phyloP scores from a whole-genome alignment of 53 echinoderm and acorn worm species.

The Echinometra lucunter region DNA sequence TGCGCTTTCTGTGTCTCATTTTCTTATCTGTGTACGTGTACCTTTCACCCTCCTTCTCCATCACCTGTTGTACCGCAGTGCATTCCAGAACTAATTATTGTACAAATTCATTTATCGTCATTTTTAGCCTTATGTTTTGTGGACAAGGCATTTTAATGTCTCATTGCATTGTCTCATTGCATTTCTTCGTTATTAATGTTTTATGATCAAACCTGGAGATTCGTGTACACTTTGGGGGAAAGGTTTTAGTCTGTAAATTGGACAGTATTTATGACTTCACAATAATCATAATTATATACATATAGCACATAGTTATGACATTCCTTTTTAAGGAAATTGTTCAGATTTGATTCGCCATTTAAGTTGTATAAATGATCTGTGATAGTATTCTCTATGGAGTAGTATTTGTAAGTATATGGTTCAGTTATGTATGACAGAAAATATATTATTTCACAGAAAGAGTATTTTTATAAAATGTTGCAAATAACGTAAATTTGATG shows the following conservation, averaged over 20 bases:
- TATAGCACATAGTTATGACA: neutral
- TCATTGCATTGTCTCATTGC: too few species aligned
- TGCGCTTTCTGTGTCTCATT: neutral
- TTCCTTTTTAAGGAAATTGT: neutral
- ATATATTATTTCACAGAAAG: slow-evolving; percentile 24
- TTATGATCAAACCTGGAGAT: neutral
- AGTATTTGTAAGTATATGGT: slow-evolving; percentile 29
- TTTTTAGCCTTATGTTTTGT: slow-evolving; percentile 4
- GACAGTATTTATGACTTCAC: slow-evolving; percentile 50
- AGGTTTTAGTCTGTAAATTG: slow-evolving; percentile 64
- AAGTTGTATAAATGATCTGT: neutral
- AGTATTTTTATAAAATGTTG: slow-evolving; percentile 46
- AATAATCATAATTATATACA: neutral
- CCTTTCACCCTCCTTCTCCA: neutral
- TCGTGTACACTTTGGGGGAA: slow-evolving; percentile 3
- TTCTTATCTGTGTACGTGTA: neutral
- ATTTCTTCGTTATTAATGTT: slow-evolving; percentile 21
- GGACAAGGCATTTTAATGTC: neutral
- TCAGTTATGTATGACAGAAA: neutral
- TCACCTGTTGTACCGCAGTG: neutral
- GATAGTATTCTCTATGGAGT: slow-evolving; percentile 9
- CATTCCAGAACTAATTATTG: slow-evolving; percentile 41
- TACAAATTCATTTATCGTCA: slow-evolving; percentile 2
- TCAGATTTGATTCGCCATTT: neutral
- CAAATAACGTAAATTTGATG: neutral